phyloP scores from a whole-genome alignment of 2,113 vertebrate genomes.

The Rhadina sibilatrix region DNA sequence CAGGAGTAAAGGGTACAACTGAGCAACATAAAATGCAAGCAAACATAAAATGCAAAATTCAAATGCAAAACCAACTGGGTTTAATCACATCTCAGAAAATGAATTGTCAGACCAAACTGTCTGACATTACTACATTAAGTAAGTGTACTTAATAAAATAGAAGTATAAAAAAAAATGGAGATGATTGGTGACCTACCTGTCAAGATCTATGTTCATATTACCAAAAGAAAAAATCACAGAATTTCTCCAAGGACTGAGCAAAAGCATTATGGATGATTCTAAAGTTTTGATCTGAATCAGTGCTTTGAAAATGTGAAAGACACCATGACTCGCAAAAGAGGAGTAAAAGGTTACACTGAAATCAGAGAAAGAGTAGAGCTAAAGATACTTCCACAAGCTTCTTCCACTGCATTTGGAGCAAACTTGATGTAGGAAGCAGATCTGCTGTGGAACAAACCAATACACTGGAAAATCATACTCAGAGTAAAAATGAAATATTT shows the following conservation, averaged over 20 bases:
- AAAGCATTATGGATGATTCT: neutral
- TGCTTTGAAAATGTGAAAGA: neutral
- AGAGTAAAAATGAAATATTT: neutral
- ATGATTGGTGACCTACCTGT: neutral
- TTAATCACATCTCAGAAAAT: neutral
- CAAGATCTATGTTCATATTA: neutral
- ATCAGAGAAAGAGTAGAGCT: neutral
- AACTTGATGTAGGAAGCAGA: neutral
- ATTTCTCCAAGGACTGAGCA: neutral
- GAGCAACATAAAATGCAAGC: neutral
- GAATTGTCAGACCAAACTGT: neutral
- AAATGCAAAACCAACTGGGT: neutral
- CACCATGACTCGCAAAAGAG: neutral
- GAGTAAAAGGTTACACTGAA: neutral
- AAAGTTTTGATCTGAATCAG: neutral
- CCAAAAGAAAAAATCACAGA: neutral
- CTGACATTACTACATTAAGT: too few relatives aligned
- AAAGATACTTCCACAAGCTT: neutral
- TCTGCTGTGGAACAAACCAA: neutral
- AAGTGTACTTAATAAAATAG: neutral
- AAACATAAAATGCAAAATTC: neutral
- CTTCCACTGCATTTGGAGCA: neutral
- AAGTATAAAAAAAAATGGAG: too few relatives aligned
- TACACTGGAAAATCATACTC: neutral
- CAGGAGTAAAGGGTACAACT: neutral